These are phyloP conservation scores for Neomorphus geoffroyi DNA, from an alignment of 2,797 vertebrate species.

Conservation along the genomic window DNA sequence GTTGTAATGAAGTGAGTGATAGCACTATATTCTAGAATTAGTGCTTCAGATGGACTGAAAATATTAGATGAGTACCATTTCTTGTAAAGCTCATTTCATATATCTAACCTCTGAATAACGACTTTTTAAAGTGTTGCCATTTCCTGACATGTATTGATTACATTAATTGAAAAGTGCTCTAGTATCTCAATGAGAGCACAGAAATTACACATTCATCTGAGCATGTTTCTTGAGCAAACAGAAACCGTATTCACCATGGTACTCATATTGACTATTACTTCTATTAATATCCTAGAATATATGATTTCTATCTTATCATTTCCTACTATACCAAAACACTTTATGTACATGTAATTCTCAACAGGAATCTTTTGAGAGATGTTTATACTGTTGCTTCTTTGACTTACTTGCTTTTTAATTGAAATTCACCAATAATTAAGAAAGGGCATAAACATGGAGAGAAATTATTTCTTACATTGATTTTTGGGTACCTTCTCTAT, in stretches of 20 bases:
- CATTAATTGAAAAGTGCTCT: slow-evolving; percentile 28
- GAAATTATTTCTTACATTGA: not conserved
- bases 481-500: not conserved
- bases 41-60: not conserved
- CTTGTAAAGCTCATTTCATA: slow-evolving; percentile 38
- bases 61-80: not conserved
- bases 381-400: not conserved
- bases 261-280: not conserved
- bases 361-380: not conserved
- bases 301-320: not conserved
- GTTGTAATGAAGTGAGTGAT: slow-evolving; percentile 14
- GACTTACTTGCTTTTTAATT: not conserved
- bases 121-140: slow-evolving; percentile 18
- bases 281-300: not conserved
- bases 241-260: not conserved
- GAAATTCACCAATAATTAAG: not conserved
- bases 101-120: slow-evolving; percentile 6
- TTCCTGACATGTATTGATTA: slow-evolving; percentile 37
- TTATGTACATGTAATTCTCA: not conserved
- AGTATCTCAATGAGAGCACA: not conserved
- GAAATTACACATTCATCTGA: not conserved
- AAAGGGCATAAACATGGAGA: not conserved
- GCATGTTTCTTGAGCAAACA: not conserved
- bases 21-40: not conserved
- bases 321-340: not conserved